Base-by-base conservation (phyloP, 2,888 invertebrate genomes). In the Sinodicranocentrus sp. region DNA sequence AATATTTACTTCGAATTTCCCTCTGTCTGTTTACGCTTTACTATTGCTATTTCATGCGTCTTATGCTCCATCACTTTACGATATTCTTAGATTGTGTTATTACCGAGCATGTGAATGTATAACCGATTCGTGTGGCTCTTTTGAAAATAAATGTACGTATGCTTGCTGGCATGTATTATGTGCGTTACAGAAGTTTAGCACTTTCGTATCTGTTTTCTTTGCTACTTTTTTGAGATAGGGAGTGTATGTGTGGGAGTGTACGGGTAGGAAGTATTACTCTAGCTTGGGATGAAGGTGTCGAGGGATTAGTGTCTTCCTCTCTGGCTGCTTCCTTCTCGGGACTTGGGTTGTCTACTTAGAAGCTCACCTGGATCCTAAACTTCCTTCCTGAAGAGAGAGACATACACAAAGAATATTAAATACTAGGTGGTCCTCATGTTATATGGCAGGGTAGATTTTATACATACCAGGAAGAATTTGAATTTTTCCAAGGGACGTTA, bases 271-370 rank as follows among this genome's bases (percentile, higher is more conserved):
- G 48, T n/a, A 48, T 48, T 48, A 10, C 48, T 48, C 48, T n/a
- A n/a, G 13, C 10, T 48, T 28, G 28, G 15, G 44, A 44, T 43
- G 43, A 21, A 67, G 67, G 67, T 67, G 67, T 26, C 67, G 67
- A 67, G 67, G 67, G 67, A 67, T 67, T 67, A 67, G 43, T 67
- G 61, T 52, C 25, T 67, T 44, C 67, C 23, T 67, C 13, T 43
- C 63, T 33, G 33, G 21, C 23, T 19, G 21, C 23, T 21, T 57
- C 57, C 15, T 21, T 33, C 57, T 57, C 6, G 8, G 19, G 8
- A 17, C 59, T 25, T 39, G 33, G 5, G 13, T 65, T 26, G n/a
- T 63, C 63, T 19, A 10, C 23, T n/a, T 67, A 44, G 43, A 13
- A 43, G 43, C 67, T 67, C 43, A 43, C 67, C 65, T 65, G 67